These are phyloP conservation scores for Hyperopisus bebe DNA, from an alignment of 2,113 vertebrate genomes.

Conservation along the genomic window DNA sequence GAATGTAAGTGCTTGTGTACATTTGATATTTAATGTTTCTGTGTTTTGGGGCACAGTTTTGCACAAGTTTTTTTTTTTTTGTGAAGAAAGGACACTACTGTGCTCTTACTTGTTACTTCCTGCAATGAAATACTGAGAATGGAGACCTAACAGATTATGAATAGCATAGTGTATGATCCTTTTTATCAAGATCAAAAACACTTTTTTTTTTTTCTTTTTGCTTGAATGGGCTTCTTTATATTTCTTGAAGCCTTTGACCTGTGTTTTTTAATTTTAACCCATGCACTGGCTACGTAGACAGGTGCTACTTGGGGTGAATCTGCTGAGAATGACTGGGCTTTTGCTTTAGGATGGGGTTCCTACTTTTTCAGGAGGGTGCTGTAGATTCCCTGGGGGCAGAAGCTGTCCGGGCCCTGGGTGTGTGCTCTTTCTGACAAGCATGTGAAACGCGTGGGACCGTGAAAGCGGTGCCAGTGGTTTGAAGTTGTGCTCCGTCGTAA, in stretches of 20 bases:
- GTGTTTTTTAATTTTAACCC: neutral
- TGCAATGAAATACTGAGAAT: neutral
- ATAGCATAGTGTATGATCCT: neutral
- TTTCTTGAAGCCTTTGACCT: neutral
- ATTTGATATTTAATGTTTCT: neutral
- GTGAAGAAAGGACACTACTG: slow-evolving; percentile 21
- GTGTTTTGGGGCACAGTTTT: neutral
- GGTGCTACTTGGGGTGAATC: neutral
- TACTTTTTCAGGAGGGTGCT: neutral
- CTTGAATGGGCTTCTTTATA: neutral
- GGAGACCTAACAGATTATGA: neutral
- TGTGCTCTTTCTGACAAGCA: neutral
- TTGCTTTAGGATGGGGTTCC: neutral
- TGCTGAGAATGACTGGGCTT: neutral
- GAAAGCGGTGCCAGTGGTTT: slow-evolving; percentile 36
- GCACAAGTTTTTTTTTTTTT: slow-evolving; percentile 40
- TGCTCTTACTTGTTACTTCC: neutral
- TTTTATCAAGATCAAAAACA: neutral
- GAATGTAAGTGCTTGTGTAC: neutral
- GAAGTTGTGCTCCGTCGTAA: slow-evolving; percentile 52
- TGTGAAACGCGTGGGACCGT: slow-evolving; percentile 44
- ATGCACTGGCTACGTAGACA: neutral
- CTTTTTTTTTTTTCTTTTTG: neutral
- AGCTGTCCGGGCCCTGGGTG: neutral
- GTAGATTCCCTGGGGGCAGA: neutral